A percentile compares a stretch with the other conserved stretches of the same genome.
phyloP scores from a whole-genome alignment of 2,797 vertebrate genomes.

The Sparus aurata region DNA sequence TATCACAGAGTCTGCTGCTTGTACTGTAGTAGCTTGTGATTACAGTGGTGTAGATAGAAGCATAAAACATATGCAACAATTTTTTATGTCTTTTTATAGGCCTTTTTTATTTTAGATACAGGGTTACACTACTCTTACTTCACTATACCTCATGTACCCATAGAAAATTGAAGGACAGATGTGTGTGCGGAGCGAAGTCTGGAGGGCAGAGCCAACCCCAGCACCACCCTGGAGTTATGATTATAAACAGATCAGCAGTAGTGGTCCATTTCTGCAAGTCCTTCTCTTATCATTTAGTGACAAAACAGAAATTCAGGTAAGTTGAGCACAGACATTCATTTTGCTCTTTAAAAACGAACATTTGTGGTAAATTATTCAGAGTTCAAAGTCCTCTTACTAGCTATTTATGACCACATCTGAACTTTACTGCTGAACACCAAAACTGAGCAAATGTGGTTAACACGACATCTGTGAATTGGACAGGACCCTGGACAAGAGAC shows the following conservation, averaged over 20 bases:
- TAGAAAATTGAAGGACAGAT: neutral
- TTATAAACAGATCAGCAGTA: conserved; percentile 1
- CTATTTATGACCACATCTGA: neutral
- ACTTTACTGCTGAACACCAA: no score
- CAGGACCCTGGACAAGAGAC: neutral
- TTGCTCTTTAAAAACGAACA: neutral
- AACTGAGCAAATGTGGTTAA: neutral
- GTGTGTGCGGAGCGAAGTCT: neutral
- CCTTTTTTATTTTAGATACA: neutral
- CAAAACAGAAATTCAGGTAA: neutral
- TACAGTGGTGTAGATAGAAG: neutral
- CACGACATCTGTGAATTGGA: neutral
- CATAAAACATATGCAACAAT: neutral
- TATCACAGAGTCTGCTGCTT: neutral
- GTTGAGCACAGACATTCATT: neutral
- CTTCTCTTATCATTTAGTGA: neutral
- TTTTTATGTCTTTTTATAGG: neutral
- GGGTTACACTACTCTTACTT: neutral
- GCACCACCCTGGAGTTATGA: no score
- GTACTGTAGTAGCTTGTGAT: neutral
- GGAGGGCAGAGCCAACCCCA: neutral
- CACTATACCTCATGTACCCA: neutral
- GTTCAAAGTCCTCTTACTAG: neutral
- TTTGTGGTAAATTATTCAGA: neutral
- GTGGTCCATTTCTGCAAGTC: neutral